These are phyloP conservation scores for Notolabrus celidotus DNA, from an alignment of 2,797 vertebrate genomes.

Conservation along the genomic window DNA sequence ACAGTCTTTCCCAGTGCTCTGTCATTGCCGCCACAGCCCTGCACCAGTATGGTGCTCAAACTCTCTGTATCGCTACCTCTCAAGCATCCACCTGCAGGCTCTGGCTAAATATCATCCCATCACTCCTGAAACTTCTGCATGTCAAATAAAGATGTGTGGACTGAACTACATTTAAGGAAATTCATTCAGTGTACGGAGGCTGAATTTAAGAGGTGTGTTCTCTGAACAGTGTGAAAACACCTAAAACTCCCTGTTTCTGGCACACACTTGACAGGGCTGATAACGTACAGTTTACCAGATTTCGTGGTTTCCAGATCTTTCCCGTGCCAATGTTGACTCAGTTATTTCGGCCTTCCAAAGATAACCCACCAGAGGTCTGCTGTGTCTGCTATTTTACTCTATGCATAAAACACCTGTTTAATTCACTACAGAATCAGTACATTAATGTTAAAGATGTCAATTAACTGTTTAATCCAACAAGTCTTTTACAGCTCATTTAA, in stretches of 20 bases:
- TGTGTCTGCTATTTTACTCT: too few relatives aligned
- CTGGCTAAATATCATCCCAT: too few relatives aligned
- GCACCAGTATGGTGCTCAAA: too few relatives aligned
- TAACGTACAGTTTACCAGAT: conserved; percentile 37
- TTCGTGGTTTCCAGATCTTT: conserved; percentile 49
- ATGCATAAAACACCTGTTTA: too few relatives aligned
- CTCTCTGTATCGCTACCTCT: too few relatives aligned
- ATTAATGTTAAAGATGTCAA: not conserved
- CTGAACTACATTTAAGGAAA: not conserved
- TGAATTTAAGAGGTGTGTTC: conserved; percentile 25
- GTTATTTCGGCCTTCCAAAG: conserved; percentile 47
- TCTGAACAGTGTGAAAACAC: conserved; percentile 39
- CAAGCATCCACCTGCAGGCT: too few relatives aligned
- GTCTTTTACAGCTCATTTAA: not conserved
- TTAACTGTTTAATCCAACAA: not conserved
- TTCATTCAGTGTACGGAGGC: not conserved
- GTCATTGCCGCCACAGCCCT: too few relatives aligned
- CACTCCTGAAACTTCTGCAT: too few relatives aligned
- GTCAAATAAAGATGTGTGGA: too few relatives aligned
- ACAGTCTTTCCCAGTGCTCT: too few relatives aligned
- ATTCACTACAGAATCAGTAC: not conserved
- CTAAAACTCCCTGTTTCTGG: conserved; percentile 34
- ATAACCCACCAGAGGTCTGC: conserved; percentile 42
- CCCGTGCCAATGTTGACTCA: conserved; percentile 55
- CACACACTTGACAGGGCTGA: conserved; percentile 13